Percentiles rank a stretch among this genome's conserved stretches.
Evolutionary conservation across 2,888 invertebrate species (phyloP).

Genomic region (Eristalis pertinax): DNA sequence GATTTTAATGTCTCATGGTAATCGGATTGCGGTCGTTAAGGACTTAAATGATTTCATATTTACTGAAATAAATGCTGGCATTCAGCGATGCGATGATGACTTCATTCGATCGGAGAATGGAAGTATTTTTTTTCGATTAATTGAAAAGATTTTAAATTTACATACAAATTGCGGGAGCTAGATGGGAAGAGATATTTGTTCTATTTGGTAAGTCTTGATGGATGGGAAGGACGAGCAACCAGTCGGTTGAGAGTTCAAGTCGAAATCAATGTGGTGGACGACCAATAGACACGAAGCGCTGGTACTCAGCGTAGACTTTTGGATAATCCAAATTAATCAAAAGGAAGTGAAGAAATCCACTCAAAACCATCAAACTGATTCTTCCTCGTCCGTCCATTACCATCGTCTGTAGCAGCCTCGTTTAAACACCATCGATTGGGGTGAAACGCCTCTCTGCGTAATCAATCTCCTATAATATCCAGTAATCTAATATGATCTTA

Average conservation of each 20-base stretch:
- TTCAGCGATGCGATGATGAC: not conserved
- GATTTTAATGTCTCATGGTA: constrained; percentile 38
- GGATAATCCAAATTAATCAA: no score
- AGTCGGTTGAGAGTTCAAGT: not conserved
- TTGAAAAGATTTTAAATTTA: not conserved
- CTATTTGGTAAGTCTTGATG: not conserved
- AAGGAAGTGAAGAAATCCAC: not conserved
- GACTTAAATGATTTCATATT: constrained; percentile 16
- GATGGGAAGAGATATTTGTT: not conserved
- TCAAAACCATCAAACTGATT: no score
- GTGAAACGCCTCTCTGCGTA: constrained; percentile 49
- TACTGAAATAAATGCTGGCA: constrained; percentile 9
- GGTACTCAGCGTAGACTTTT: no score
- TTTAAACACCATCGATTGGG: constrained; percentile 40
- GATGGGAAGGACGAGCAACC: not conserved
- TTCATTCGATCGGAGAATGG: not conserved
- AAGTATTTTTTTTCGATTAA: not conserved
- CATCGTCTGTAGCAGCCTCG: not conserved
- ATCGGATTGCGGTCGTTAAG: constrained; percentile 47
- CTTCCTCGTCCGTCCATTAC: not conserved
- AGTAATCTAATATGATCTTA: constrained; percentile 69
- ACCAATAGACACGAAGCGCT: no score
- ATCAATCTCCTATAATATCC: constrained; percentile 62
- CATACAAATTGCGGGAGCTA: not conserved
- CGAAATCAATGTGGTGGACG: no score